Evolutionary conservation across 2,113 vertebrate genomes (phyloP), one percentile per base, ranked within the genome.

Genomic region (Marcusenius ussheri): DNA sequence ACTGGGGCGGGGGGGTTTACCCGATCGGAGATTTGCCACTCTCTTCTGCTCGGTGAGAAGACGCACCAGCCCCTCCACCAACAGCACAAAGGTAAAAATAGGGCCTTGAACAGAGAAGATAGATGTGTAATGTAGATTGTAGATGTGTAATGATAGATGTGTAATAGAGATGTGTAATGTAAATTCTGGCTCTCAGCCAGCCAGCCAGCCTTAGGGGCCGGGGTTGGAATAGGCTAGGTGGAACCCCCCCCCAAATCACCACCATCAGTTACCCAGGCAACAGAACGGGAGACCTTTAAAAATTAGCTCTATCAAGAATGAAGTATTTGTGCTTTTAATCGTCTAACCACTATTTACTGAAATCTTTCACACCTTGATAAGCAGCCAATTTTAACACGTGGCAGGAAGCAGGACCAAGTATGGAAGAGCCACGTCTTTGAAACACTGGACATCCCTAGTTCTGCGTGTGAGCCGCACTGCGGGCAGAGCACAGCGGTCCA

Each of bases 251-350:
- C 31, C 5, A 21, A 17, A 80, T 19, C 74, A 39, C 74, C 46
- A 49, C 6, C 87, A 58, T 42, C 39, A 31, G 31, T 83, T 83
- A 56, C 88, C 88, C 21, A 24, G 31, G 19, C 51, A 39, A 89
- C 89, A 11, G 77, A 84, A 45, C 51, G 11, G 35, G 13, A 58
- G 21, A 39, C 88, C 49, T 53, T 21, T 5, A 45, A 74, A 87
- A 50, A 46, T 45, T 7, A 70, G 89, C 58, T 85, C 35, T 87
- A 74, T 49, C 58, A 51, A 85, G 62, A 58, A 87, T 88, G 46
- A 31, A 88, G 24, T 17, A 31, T 10, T 90, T 88, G 85, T 90
- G 89, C 84, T 90, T 88, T 66, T 90, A 90, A 86, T 85, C 62
- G 49, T 90, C 89, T 87, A 90, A 90, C 89, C 85, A 88, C 86